These are phyloP conservation scores for Melinaea menophilus DNA, from an alignment of 2,888 invertebrate genomes.

Conservation along the genomic window DNA sequence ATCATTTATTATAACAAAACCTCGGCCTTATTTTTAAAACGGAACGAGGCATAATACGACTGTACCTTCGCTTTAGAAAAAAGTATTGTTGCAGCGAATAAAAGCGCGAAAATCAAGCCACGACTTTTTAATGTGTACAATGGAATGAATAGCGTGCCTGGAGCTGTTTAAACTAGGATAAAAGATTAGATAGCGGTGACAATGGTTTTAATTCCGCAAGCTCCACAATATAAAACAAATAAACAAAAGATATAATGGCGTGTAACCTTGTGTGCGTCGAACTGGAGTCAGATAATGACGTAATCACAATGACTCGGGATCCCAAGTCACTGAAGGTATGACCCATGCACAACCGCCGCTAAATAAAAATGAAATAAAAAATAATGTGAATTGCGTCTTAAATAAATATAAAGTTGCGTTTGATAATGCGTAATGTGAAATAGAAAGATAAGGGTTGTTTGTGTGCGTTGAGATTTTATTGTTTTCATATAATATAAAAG, in stretches of 20 bases:
- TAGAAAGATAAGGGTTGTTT: too few species aligned
- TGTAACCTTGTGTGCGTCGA: constrained; percentile 31
- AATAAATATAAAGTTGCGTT: too few species aligned
- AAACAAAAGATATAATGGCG: constrained; percentile 24
- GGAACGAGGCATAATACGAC: not conserved
- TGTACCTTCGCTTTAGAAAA: not conserved
- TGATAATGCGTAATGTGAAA: too few species aligned
- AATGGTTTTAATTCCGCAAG: constrained; percentile 28
- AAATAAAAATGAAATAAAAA: constrained; percentile 37
- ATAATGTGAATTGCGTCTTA: constrained; percentile 28
- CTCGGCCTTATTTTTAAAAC: constrained; percentile 4
- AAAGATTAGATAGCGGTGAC: constrained; percentile 24
- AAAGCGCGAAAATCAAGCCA: not conserved
- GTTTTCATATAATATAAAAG: too few species aligned
- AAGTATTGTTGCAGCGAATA: constrained; percentile 5
- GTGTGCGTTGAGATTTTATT: too few species aligned
- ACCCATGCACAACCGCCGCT: constrained; percentile 66
- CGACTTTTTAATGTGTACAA: constrained; percentile 6
- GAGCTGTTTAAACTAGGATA: constrained; percentile 22
- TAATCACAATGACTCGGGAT: constrained; percentile 58
- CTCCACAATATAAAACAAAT: constrained; percentile 21
- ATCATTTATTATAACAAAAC: constrained; percentile 11
- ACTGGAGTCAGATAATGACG: constrained; percentile 22
- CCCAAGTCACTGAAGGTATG: constrained; percentile 68
- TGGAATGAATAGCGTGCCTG: constrained; percentile 18